A percentile compares a stretch with the other conserved stretches of the same genome.
Evolutionary conservation across 2,113 vertebrate genomes (phyloP).

Genomic region (Gasterosteus nipponicus): DNA sequence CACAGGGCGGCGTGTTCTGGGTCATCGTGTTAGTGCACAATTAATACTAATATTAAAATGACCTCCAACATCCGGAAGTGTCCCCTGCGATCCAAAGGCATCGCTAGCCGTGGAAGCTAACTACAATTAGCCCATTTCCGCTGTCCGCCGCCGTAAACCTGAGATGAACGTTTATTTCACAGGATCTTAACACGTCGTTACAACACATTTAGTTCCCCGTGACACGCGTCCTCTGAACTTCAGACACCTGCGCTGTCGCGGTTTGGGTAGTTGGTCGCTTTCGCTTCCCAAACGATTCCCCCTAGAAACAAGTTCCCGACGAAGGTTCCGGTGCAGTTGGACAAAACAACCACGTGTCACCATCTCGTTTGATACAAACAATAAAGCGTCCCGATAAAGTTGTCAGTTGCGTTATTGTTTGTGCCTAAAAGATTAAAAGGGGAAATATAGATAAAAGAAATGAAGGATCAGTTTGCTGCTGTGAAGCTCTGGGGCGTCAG

Average conservation of each 20-base stretch:
- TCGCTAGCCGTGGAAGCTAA: neutral
- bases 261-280: neutral
- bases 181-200: rapidly evolving
- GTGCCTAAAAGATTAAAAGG: no score
- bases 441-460: no score
- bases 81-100: conserved; percentile 52
- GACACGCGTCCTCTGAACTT: rapidly evolving
- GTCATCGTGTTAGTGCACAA: no score
- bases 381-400: no score
- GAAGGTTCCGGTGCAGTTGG: neutral
- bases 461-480: no score
- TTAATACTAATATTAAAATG: neutral
- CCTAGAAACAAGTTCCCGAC: conserved; percentile 21
- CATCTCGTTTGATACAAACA: no score
- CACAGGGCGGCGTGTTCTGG: neutral
- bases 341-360: no score
- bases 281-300: conserved; percentile 20
- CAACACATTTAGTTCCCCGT: rapidly evolving
- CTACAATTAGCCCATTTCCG: neutral
- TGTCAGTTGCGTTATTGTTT: no score
- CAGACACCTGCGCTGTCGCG: neutral
- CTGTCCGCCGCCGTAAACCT: neutral
- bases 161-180: neutral
- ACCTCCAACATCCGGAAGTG: neutral
- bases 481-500: no score